Evolutionary conservation across 2,888 invertebrate genomes (phyloP).

Genomic region (Lasioglossum zephyrum): DNA sequence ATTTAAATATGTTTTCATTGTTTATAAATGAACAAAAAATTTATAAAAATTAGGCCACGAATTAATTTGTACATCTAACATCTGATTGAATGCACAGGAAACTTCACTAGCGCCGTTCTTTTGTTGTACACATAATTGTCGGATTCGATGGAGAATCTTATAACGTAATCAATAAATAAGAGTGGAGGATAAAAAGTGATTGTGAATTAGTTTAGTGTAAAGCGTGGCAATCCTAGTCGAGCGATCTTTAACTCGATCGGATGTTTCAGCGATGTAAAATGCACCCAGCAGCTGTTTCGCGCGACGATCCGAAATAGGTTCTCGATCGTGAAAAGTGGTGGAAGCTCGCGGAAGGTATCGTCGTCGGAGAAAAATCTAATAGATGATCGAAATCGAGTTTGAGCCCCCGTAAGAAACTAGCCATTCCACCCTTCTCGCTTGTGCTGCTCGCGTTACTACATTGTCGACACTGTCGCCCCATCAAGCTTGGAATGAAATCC

Average conservation of each 20-base stretch:
- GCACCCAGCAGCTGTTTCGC: constrained; percentile 50
- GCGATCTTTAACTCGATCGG: constrained; percentile 41
- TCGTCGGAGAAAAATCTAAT: constrained; percentile 82
- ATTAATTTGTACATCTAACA: background rate
- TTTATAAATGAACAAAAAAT: background rate
- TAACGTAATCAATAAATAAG: background rate
- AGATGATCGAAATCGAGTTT: constrained; percentile 82
- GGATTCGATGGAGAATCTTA: background rate
- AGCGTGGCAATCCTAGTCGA: constrained; percentile 9
- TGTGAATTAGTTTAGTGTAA: background rate
- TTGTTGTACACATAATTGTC: background rate
- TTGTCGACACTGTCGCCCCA: constrained; percentile 76
- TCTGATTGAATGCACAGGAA: too few species aligned
- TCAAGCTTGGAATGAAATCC: constrained; percentile 80
- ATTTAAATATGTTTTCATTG: background rate
- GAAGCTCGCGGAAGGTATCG: constrained; percentile 62
- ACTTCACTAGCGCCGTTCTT: too few species aligned
- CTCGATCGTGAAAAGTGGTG: constrained; percentile 60
- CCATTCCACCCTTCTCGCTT: constrained; percentile 64
- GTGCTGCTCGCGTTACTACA: constrained; percentile 70
- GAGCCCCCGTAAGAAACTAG: constrained; percentile 73
- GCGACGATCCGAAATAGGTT: constrained; percentile 69
- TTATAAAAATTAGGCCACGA: background rate
- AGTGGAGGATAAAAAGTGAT: background rate
- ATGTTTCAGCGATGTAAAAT: constrained; percentile 42